phyloP scores from a whole-genome alignment of 2,113 vertebrate genomes.

The Zosterops japonicus region DNA sequence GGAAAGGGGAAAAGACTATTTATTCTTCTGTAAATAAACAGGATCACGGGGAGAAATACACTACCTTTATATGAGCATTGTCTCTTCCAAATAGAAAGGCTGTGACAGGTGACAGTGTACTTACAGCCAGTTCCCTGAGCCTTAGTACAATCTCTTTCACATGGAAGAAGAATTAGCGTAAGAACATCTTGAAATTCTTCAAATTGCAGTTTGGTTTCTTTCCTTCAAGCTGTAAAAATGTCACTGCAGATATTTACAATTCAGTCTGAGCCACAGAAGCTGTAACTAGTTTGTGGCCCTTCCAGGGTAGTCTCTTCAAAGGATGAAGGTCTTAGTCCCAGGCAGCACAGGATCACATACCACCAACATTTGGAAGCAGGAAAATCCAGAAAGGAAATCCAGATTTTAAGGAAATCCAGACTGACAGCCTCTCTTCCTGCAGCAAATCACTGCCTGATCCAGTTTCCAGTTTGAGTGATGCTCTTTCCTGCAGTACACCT shows the following conservation, averaged over 20 bases:
- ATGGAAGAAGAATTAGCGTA: not conserved
- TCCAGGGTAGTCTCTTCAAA: not conserved
- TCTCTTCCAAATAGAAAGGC: not conserved
- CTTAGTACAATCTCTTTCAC: not conserved
- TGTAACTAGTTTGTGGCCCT: not conserved
- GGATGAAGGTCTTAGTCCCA: not conserved
- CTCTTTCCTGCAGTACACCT: not conserved
- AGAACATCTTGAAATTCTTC: not conserved
- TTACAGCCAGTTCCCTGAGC: not conserved
- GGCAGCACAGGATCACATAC: not conserved
- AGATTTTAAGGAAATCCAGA: not conserved
- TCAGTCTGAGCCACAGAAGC: not conserved
- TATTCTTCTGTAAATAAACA: not conserved
- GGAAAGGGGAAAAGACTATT: not conserved
- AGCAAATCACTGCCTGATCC: not conserved
- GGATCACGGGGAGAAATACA: not conserved
- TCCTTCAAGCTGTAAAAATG: not conserved
- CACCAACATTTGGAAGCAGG: not conserved
- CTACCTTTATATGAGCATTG: not conserved
- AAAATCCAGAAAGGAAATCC: not conserved
- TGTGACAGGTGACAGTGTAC: not conserved
- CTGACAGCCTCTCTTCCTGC: not conserved
- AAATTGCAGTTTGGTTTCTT: not conserved
- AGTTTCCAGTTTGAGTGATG: not conserved
- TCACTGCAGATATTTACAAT: not conserved